phyloP scores from a whole-genome alignment of 2,888 invertebrate genomes.

The Brachyptera risi region DNA sequence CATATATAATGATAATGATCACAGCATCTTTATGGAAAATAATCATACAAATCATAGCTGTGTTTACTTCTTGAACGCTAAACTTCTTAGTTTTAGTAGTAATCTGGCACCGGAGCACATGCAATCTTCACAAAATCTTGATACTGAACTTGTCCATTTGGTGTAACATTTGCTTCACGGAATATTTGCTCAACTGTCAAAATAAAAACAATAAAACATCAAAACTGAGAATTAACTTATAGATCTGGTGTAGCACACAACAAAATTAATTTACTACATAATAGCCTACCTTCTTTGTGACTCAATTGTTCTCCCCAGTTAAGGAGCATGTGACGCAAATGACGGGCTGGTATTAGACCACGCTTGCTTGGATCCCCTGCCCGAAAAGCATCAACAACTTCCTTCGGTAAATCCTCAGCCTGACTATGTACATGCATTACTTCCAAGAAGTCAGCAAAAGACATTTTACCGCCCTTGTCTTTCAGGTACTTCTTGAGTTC shows the following conservation, averaged over 20 bases:
- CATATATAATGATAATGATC: too few species aligned
- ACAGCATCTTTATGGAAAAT: too few species aligned
- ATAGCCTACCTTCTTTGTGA: constrained; percentile 53
- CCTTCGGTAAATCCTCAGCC: constrained; percentile 76
- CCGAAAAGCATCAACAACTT: constrained; percentile 83
- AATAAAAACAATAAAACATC: constrained; percentile 1
- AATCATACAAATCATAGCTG: too few species aligned
- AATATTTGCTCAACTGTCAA: constrained; percentile 77
- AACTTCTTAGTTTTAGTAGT: constrained; percentile 63
- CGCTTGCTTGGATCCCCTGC: constrained; percentile 74
- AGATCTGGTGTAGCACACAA: not conserved
- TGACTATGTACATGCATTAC: constrained; percentile 90
- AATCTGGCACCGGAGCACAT: constrained; percentile 89
- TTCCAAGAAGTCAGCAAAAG: constrained; percentile 92
- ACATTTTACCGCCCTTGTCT: constrained; percentile 80
- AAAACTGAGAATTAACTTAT: not conserved
- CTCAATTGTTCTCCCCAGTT: constrained; percentile 88
- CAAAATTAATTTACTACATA: not conserved
- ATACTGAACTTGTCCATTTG: constrained; percentile 76
- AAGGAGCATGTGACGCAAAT: constrained; percentile 79
- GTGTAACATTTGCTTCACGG: constrained; percentile 81
- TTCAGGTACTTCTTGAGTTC: constrained; percentile 81
- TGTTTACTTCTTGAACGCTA: too few species aligned
- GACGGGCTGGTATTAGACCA: constrained; percentile 73
- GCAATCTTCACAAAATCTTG: constrained; percentile 90